Percentiles rank a stretch among this genome's conserved stretches.
These are phyloP conservation scores for Rhinogobius similis DNA, from an alignment of 2,113 vertebrate species.

Conservation along the genomic window DNA sequence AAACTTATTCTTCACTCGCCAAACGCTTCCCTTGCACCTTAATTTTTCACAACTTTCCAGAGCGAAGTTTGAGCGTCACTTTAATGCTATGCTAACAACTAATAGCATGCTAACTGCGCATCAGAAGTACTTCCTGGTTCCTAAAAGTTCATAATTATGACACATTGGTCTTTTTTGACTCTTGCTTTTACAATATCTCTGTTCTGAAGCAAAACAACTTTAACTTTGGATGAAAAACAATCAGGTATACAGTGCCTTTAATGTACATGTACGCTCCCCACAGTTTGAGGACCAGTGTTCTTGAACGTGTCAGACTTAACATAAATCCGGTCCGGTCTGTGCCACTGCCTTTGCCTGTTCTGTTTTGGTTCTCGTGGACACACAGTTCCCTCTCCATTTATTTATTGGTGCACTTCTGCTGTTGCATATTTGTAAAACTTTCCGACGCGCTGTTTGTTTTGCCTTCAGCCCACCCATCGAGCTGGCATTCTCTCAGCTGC, in stretches of 20 bases:
- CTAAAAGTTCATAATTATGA: too few relatives aligned
- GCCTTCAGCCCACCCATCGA: conserved; percentile 78
- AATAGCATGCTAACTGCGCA: too few relatives aligned
- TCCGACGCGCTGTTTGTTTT: conserved; percentile 71
- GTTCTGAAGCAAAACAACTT: too few relatives aligned
- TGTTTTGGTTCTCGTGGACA: conserved; percentile 23
- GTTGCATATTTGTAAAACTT: conserved; percentile 65
- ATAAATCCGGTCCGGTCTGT: conserved; percentile 3
- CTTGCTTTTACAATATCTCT: not conserved
- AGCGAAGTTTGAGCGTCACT: too few relatives aligned
- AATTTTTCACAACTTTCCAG: too few relatives aligned
- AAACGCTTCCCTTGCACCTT: too few relatives aligned
- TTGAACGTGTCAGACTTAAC: not conserved
- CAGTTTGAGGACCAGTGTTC: not conserved
- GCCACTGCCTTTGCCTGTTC: not conserved
- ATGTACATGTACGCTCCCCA: not conserved
- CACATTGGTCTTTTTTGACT: too few relatives aligned
- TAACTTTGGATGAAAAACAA: too few relatives aligned
- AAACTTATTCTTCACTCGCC: too few relatives aligned
- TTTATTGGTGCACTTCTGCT: conserved; percentile 73
- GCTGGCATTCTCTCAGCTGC: conserved; percentile 72
- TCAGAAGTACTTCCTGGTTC: too few relatives aligned
- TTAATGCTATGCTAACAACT: too few relatives aligned
- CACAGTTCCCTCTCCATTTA: conserved; percentile 24
- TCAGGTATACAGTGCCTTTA: too few relatives aligned